Evolutionary conservation across 2,797 vertebrate species (phyloP).

Genomic region (Potorous gilbertii): DNA sequence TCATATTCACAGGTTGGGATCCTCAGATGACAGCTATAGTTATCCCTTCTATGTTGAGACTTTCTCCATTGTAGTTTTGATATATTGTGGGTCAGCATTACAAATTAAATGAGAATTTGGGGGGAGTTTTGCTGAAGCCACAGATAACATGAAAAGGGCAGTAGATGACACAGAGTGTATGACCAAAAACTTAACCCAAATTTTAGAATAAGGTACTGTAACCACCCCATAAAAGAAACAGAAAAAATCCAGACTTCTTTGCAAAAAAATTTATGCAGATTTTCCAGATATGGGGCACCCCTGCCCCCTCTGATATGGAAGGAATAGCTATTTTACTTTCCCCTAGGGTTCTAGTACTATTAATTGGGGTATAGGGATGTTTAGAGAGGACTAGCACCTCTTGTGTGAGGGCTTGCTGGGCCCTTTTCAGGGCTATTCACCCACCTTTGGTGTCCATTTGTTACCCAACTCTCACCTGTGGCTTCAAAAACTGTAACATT

Average conservation of each 20-base stretch:
- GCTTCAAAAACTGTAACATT: neutral
- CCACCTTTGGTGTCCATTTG: neutral
- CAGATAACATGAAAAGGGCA: neutral
- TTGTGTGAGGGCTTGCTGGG: neutral
- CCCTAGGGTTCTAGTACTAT: neutral
- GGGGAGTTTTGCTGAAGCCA: neutral
- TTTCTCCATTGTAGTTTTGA: too few relatives aligned
- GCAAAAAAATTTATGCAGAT: neutral
- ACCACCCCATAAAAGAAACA: neutral
- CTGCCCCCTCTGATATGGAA: neutral
- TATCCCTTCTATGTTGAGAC: too few relatives aligned
- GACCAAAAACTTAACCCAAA: neutral
- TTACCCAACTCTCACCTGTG: neutral
- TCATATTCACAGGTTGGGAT: neutral
- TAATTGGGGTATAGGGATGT: neutral
- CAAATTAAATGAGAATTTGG: too few relatives aligned
- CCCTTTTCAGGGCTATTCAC: neutral
- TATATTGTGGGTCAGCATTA: too few relatives aligned
- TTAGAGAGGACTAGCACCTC: neutral
- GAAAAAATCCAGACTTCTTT: neutral
- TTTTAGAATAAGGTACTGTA: neutral
- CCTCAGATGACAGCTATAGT: neutral
- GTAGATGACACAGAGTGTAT: neutral
- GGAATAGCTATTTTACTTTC: neutral
- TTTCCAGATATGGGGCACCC: neutral